These are phyloP conservation scores for Elegia similella DNA, from an alignment of 2,888 invertebrate genomes.

Conservation along the genomic window DNA sequence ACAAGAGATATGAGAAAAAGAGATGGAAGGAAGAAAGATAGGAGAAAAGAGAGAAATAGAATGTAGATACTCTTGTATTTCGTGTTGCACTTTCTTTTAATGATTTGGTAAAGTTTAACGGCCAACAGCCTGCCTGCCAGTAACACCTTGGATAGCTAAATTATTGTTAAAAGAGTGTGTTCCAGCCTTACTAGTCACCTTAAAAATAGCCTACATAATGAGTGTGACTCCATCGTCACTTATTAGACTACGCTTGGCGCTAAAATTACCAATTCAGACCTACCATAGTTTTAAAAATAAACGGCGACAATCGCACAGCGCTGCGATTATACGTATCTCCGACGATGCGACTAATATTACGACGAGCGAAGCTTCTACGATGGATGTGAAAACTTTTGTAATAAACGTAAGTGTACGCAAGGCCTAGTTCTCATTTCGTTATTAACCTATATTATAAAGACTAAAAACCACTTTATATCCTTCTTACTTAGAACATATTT, in stretches of 20 bases:
- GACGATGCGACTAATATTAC: conserved; percentile 16
- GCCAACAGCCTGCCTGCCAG: no score
- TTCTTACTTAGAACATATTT: no score
- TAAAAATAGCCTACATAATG: conserved; percentile 18
- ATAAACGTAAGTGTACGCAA: conserved; percentile 4
- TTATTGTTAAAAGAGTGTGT: no score
- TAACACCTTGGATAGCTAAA: no score
- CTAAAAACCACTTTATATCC: no score
- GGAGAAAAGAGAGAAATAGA: no score
- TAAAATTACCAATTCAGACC: conserved; percentile 1
- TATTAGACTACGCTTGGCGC: conserved; percentile 17
- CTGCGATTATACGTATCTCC: conserved; percentile 4
- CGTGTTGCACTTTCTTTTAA: no score
- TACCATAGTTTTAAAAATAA: not conserved
- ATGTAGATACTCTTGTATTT: no score
- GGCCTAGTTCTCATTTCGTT: conserved; percentile 5
- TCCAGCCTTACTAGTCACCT: not conserved
- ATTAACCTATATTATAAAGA: not conserved
- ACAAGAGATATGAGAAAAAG: no score
- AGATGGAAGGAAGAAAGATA: no score
- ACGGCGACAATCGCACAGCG: not conserved
- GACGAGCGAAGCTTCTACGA: conserved; percentile 19
- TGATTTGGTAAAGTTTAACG: no score
- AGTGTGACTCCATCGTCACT: conserved; percentile 18
- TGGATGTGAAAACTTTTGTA: not conserved